Evolutionary conservation across 1,140 invertebrate genomes (phyloP), one percentile per base, ranked within the genome.

Genomic region (Doryteuthis pealeii): DNA sequence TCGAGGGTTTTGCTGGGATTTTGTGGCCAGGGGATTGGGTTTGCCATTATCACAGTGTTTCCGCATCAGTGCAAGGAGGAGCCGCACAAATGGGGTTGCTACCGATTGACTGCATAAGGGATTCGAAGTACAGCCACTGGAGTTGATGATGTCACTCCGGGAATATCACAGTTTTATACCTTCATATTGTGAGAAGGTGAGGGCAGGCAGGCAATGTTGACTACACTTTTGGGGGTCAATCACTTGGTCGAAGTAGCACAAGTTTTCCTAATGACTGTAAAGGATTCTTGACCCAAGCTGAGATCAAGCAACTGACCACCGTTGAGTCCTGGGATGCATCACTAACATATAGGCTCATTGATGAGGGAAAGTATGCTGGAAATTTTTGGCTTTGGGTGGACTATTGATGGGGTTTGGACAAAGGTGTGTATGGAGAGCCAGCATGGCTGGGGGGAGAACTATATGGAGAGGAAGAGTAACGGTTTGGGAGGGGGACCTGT

Each of bases 251-350:
- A 32, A 86, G 76, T 82, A 85, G 83, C 43, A 85, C 84, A 3
- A 87, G 76, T 77, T 85, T 86, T 76, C 86, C 82, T 69, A 87
- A 76, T 33, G 85, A 87, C 79, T 83, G 80, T 1, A 87, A 74
- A 10, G 86, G 86, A 54, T 83, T 83, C 35, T 67, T 76, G 0
- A 66, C 70, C 35, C 49, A 35, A 45, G 32, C 18, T 70, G 66
- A 33, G 73, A 58, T 65, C 32, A n/a, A 35, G 40, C 40, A 49
- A 22, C 45, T 54, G 72, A 8, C 70, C 43, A 62, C 26, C 26
- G n/a, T 26, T 58, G 77, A 68, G 66, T 32, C 66, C 32, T 68
- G 22, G 12, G 72, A 65, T 14, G 54, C 54, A 72, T 74, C 72
- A 74, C 72, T 74, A 35, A 72, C 71, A 35, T 74, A 73, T 71